Conservation (phyloP, 2,797 vertebrate genomes). For the Botia almorhae region DNA sequence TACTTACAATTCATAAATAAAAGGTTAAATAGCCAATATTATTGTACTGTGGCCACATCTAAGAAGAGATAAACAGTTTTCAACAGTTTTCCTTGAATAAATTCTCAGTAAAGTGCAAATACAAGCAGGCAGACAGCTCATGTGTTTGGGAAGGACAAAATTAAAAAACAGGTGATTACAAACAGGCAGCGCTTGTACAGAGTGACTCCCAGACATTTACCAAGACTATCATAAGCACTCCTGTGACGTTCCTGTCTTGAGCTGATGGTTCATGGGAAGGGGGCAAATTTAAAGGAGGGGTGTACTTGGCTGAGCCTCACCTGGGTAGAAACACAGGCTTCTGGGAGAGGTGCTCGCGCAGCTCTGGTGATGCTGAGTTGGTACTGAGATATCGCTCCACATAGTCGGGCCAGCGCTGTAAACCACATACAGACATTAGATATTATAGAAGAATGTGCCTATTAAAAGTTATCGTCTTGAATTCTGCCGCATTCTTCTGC, state of each 20-base stretch:
- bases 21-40: conserved; percentile 53
- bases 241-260: conserved; percentile 42
- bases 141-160: conserved; percentile 43
- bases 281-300: conserved; percentile 68
- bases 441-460: neutral
- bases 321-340: conserved; percentile 98
- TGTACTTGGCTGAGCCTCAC: conserved; percentile 83
- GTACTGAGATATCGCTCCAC: conserved; percentile 96
- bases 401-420: conserved; percentile 96
- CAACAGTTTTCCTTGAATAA: conserved; percentile 65
- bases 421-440: conserved; percentile 23
- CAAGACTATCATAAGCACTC: conserved; percentile 31
- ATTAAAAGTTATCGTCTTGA: neutral
- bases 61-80: conserved; percentile 69
- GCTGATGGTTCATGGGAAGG: conserved; percentile 66
- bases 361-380: conserved; percentile 94
- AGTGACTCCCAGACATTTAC: conserved; percentile 25
- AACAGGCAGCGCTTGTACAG: conserved; percentile 38
- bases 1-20: conserved; percentile 75
- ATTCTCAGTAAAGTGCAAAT: conserved; percentile 76
- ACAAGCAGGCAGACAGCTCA: conserved; percentile 65
- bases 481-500: neutral
- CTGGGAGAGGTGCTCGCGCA: conserved; percentile 96
- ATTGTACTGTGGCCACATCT: conserved; percentile 48
- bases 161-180: conserved; percentile 27